These are phyloP conservation scores for Burhinus bistriatus DNA, from an alignment of 2,113 vertebrate genomes.

Conservation along the genomic window DNA sequence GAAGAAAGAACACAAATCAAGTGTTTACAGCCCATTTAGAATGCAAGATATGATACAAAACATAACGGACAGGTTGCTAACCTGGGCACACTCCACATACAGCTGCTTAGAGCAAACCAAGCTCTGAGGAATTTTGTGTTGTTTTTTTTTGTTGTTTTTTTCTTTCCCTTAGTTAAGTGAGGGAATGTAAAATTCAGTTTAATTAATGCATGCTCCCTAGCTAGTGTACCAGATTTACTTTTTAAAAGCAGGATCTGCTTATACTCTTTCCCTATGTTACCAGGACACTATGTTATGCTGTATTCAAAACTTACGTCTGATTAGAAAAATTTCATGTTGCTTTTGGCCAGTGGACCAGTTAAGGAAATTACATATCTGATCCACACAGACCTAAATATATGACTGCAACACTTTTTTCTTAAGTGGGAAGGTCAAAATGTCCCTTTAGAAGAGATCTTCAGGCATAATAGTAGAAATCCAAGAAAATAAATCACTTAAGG, in stretches of 20 bases:
- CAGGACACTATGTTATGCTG: background rate
- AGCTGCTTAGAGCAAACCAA: background rate
- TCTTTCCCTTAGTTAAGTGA: background rate
- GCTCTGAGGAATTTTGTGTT: background rate
- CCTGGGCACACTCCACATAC: background rate
- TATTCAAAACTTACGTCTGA: background rate
- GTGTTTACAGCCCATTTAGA: background rate
- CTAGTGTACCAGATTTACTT: background rate
- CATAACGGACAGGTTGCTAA: background rate
- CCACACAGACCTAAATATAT: background rate
- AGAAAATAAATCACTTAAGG: background rate
- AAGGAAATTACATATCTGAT: background rate
- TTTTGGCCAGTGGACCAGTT: background rate
- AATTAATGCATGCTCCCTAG: background rate
- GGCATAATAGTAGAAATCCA: background rate
- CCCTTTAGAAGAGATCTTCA: background rate
- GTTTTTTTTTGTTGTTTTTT: too few species aligned
- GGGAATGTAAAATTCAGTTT: background rate
- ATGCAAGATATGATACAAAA: background rate
- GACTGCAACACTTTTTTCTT: background rate
- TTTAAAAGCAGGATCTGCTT: background rate
- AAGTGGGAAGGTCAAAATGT: background rate
- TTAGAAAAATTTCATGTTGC: background rate
- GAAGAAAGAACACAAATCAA: background rate
- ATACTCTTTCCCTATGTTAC: background rate